Evolutionary conservation across 2,797 vertebrate genomes (phyloP).

Genomic region (Sandelia bainsii): DNA sequence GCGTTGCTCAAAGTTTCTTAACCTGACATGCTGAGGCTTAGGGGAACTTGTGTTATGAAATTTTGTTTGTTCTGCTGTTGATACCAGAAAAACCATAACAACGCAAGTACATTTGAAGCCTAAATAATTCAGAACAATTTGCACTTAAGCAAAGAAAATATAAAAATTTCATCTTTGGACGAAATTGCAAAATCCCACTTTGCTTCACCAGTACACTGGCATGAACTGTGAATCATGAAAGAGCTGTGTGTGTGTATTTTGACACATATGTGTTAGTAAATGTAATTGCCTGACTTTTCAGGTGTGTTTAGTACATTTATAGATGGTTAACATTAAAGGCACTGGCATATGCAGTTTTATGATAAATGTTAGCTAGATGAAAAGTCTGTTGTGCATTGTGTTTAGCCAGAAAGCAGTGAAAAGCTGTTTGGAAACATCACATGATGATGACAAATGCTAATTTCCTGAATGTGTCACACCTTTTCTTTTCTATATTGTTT

Average conservation of each 20-base stretch:
- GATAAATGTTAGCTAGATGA: too few species aligned
- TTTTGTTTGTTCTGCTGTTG: constrained; percentile 51
- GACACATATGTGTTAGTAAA: constrained; percentile 1
- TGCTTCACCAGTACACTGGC: constrained; percentile 58
- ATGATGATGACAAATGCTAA: too few species aligned
- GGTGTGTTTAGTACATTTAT: not conserved
- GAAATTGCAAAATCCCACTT: constrained; percentile 69
- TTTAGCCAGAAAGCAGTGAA: too few species aligned
- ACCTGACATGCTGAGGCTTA: constrained; percentile 2
- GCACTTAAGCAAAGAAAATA: constrained; percentile 72
- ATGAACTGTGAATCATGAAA: constrained; percentile 70
- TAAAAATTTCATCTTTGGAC: constrained; percentile 73
- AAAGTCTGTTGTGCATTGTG: too few species aligned
- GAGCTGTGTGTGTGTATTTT: constrained; percentile 40
- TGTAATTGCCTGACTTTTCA: not conserved
- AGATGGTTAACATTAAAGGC: too few species aligned
- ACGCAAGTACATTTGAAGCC: constrained; percentile 67
- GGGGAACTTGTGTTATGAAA: not conserved
- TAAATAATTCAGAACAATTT: constrained; percentile 79
- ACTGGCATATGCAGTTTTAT: too few species aligned
- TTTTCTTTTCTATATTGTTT: too few species aligned
- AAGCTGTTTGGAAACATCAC: too few species aligned
- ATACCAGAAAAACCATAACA: constrained; percentile 46
- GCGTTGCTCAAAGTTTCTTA: constrained; percentile 11
- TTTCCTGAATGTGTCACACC: too few species aligned